Evolutionary conservation across 2,113 vertebrate species (phyloP).

Genomic region (Herpailurus yagouaroundi): DNA sequence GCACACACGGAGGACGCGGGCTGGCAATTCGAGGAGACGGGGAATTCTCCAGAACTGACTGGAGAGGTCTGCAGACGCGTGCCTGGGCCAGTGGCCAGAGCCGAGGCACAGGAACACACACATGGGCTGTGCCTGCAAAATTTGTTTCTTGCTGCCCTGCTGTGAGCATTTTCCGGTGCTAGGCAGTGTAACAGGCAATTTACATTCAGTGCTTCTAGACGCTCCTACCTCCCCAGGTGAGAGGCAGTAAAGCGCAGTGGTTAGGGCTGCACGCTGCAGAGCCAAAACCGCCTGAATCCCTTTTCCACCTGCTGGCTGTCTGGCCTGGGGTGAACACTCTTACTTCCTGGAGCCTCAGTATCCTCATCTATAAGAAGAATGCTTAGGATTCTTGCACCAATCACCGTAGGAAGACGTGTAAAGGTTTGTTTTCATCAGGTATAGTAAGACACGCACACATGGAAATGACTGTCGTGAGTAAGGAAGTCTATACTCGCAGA

Average conservation of each 20-base stretch:
- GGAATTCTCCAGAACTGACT: rapidly evolving
- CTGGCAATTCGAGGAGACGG: rapidly evolving
- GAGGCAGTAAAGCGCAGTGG: rapidly evolving
- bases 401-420: background rate
- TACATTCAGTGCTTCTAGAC: background rate
- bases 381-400: rapidly evolving
- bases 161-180: rapidly evolving
- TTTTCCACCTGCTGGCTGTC: background rate
- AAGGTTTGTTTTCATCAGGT: background rate
- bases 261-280: rapidly evolving
- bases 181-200: rapidly evolving
- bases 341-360: background rate
- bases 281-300: background rate
- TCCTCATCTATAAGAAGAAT: rapidly evolving
- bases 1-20: rapidly evolving
- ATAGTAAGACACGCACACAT: rapidly evolving
- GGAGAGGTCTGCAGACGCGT: background rate
- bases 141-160: background rate
- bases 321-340: background rate
- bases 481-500: too few relatives aligned
- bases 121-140: background rate
- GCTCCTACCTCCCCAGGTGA: rapidly evolving
- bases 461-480: background rate
- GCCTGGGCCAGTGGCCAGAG: rapidly evolving
- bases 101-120: rapidly evolving